Evolutionary conservation across 2,797 vertebrate genomes (phyloP), one percentile per base, ranked within the genome.

Genomic region (Peromyscus melanophrys): DNA sequence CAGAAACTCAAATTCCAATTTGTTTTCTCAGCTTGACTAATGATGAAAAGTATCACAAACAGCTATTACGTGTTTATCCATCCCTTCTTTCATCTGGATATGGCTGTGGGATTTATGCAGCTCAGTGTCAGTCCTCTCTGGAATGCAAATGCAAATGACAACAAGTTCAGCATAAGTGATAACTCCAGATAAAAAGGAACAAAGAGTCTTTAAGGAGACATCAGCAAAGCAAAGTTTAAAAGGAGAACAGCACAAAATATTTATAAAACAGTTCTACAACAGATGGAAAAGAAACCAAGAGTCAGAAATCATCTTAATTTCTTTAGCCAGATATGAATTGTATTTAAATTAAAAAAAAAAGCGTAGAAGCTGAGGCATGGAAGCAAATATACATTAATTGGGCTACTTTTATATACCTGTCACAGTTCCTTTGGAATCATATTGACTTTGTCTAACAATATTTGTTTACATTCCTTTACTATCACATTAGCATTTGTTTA

Each of bases 1-100:
- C 93, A 92, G 95, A 98, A 98, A 61, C 92, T 97, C 96, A 98
- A 97, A 93, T 95, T 98, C 96, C 95, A 98, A 97, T 98, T 98
- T 98, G 97, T 98, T 98, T 95, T 98, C 97, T 98, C 98, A 98
- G 98, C 97, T 98, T 98, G 98, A 98, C 97, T 98, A 98, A 98
- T 97, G 98, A 97, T 98, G 96, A 98, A 98, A 98, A 97, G 93
- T 96, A 98, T 97, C 96, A 98, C 90, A 97, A 98, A 97, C 0
- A 88, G 97, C 95, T 98, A 97, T 98, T 98, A 98, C 97, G 96
- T 97, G 96, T 98, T 98, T 98, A 97, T 98, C 97, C 97, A 98
- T 98, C 94, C 96, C 94, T 76, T 97, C 96, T 96, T 98, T 98
- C 96, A 97, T 98, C 93, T 92, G 95, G 96, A 97, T 96, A 96